These are phyloP conservation scores for Nesogale talazaci DNA, from an alignment of 2,113 vertebrate genomes.

Conservation along the genomic window DNA sequence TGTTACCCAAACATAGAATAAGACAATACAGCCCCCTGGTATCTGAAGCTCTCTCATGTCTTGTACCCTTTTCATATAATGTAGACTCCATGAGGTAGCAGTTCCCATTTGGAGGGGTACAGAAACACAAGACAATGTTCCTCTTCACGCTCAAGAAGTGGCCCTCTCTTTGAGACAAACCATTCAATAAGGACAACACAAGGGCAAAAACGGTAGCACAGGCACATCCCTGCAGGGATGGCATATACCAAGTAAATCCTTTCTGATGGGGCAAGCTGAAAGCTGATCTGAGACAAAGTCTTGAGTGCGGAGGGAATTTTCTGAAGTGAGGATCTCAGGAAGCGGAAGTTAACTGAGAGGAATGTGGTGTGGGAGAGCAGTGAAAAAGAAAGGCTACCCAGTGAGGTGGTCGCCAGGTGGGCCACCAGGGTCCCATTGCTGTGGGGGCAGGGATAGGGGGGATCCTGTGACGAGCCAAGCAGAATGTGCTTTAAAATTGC, in stretches of 20 bases:
- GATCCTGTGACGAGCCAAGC: neutral
- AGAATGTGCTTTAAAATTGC: neutral
- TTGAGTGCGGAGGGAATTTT: no score
- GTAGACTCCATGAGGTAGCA: neutral
- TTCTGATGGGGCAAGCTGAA: neutral
- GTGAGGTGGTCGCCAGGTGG: neutral
- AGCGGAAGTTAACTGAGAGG: no score
- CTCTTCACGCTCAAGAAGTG: neutral
- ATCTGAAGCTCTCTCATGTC: neutral
- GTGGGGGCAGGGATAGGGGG: no score
- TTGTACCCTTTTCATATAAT: no score
- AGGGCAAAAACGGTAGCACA: neutral
- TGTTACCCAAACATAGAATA: conserved; percentile 16
- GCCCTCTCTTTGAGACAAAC: neutral
- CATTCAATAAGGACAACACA: neutral
- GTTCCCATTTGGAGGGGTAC: neutral
- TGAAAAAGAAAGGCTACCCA: neutral
- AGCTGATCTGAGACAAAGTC: neutral
- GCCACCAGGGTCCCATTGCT: no score
- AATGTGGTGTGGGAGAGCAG: no score
- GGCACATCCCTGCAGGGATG: neutral
- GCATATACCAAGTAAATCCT: no score
- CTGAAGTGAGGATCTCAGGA: neutral
- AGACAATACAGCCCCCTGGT: neutral
- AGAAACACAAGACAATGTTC: neutral